Percentiles rank a stretch among this genome's conserved stretches.
These are phyloP conservation scores for Podilymbus podiceps DNA, from an alignment of 2,113 vertebrate species.

Conservation along the genomic window DNA sequence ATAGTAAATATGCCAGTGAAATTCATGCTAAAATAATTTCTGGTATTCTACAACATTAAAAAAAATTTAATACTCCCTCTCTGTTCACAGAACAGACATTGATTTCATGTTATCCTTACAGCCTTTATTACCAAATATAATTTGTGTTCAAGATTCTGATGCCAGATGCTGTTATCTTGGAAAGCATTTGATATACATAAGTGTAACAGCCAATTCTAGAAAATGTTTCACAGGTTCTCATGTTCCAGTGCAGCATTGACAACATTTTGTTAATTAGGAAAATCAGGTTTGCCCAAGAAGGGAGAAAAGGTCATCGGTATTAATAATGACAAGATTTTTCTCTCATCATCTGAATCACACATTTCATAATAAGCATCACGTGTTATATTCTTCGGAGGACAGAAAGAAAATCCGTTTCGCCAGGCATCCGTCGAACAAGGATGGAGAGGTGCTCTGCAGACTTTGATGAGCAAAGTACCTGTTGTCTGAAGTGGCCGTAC, in stretches of 20 bases:
- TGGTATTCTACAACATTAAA: not conserved
- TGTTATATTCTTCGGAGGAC: not conserved
- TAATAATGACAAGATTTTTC: not conserved
- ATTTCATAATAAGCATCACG: not conserved
- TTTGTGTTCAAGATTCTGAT: not conserved
- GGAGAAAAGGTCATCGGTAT: not conserved
- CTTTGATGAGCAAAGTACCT: not conserved
- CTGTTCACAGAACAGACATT: not conserved
- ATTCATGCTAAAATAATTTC: not conserved
- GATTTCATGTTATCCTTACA: not conserved
- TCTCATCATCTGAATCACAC: not conserved
- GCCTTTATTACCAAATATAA: not conserved
- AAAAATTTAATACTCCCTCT: not conserved
- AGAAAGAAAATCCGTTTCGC: not conserved
- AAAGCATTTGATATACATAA: not conserved
- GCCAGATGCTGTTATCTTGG: not conserved
- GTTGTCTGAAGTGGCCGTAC: not conserved
- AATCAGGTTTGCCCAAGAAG: not conserved
- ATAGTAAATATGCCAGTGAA: not conserved
- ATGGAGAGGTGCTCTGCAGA: not conserved
- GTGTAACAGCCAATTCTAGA: not conserved
- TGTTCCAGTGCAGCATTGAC: not conserved
- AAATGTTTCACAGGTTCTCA: not conserved
- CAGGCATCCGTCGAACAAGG: not conserved
- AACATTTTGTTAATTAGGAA: not conserved